Evolutionary conservation across 2,888 invertebrate genomes (phyloP).

Genomic region (Lagria hirta): DNA sequence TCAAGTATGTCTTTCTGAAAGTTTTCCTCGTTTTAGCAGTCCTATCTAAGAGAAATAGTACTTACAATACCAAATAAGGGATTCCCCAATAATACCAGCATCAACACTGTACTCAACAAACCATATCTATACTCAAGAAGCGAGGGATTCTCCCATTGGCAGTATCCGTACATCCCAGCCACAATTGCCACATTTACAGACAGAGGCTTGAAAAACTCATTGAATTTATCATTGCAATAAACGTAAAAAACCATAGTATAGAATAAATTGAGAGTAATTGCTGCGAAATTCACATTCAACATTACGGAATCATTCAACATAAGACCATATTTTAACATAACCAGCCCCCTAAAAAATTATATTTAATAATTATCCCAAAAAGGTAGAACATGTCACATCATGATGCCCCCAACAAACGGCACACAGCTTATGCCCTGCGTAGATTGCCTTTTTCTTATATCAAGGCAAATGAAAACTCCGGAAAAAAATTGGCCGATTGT

Average conservation of each 20-base stretch:
- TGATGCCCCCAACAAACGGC: slow-evolving; percentile 75
- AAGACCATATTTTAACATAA: slow-evolving; percentile 76
- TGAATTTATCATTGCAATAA: slow-evolving; percentile 60
- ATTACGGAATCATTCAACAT: slow-evolving; percentile 74
- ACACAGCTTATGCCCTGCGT: slow-evolving; percentile 66
- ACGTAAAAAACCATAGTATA: slow-evolving; percentile 70
- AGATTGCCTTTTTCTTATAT: slow-evolving; percentile 69
- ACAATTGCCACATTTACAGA: slow-evolving; percentile 61
- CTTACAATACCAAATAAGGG: slow-evolving; percentile 72
- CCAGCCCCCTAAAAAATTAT: slow-evolving; percentile 61
- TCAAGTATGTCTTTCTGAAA: slow-evolving; percentile 74
- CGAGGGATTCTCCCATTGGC: slow-evolving; percentile 65
- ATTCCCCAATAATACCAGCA: slow-evolving; percentile 68
- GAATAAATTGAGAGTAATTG: slow-evolving; percentile 66
- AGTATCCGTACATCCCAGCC: slow-evolving; percentile 64
- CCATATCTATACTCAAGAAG: slow-evolving; percentile 71
- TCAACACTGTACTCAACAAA: slow-evolving; percentile 66
- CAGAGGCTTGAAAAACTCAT: slow-evolving; percentile 59
- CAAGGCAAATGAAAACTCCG: slow-evolving; percentile 72
- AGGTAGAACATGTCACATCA: slow-evolving; percentile 61
- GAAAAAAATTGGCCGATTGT: slow-evolving; percentile 84
- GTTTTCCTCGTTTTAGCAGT: slow-evolving; percentile 7
- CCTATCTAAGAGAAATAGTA: slow-evolving; percentile 20
- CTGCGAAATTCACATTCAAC: slow-evolving; percentile 77
- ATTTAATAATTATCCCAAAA: slow-evolving; percentile 7